A percentile compares a stretch with the other conserved stretches of the same genome.
phyloP scores from a whole-genome alignment of 2,797 vertebrate species.

The Chloroceryle inda region DNA sequence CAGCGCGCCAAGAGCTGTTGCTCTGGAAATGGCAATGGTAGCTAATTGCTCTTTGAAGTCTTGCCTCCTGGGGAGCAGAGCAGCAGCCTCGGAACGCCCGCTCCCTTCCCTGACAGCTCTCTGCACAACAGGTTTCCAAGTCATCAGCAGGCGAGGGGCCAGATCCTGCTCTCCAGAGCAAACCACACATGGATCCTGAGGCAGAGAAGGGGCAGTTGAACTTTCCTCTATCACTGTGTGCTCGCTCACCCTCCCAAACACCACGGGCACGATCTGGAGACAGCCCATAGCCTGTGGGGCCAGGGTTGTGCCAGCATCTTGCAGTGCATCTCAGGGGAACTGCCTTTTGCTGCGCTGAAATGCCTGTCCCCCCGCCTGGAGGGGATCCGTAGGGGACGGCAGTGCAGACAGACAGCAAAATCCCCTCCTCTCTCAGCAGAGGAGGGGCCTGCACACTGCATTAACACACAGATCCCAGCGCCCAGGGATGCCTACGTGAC shows the following conservation, averaged over 20 bases:
- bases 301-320: background rate
- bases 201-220: background rate
- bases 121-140: background rate
- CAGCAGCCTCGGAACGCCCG: background rate
- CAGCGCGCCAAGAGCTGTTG: fast-evolving
- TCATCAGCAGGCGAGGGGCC: background rate
- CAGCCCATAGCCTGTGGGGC: background rate
- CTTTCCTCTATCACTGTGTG: background rate
- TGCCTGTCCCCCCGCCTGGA: background rate
- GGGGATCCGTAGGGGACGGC: background rate
- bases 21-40: background rate
- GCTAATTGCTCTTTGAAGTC: slow-evolving; percentile 27
- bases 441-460: fast-evolving
- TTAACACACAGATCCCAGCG: background rate
- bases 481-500: fast-evolving
- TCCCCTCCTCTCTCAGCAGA: background rate
- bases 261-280: fast-evolving
- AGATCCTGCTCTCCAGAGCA: background rate
- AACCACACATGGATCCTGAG: fast-evolving
- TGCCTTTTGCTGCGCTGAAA: background rate
- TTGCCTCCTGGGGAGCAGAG: background rate
- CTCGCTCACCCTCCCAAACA: background rate
- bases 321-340: fast-evolving
- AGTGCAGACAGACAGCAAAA: background rate
- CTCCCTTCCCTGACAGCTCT: background rate